Percentiles rank a stretch among this genome's conserved stretches.
phyloP scores from a whole-genome alignment of 1,140 invertebrate species.

The Pteromalus puparum region DNA sequence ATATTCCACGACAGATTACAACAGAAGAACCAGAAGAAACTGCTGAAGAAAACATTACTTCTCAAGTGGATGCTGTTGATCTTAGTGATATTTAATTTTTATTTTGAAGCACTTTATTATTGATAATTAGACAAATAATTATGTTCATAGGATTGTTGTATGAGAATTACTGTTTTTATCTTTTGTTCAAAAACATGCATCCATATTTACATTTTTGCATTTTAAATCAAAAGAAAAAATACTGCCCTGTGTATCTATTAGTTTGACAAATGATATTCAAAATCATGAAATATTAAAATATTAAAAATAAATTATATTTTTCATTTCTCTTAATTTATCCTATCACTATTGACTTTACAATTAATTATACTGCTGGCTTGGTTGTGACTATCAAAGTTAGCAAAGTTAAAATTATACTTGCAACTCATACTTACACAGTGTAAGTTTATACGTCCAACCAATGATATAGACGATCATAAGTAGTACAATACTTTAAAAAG shows the following conservation, averaged over 20 bases:
- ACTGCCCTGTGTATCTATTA: too few relatives aligned
- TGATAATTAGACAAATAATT: not conserved
- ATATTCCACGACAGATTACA: slow-evolving; percentile 75
- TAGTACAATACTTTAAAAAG: too few relatives aligned
- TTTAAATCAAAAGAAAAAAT: slow-evolving; percentile 15
- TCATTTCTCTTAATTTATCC: slow-evolving; percentile 14
- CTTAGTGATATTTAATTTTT: slow-evolving; percentile 66
- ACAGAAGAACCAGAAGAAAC: slow-evolving; percentile 56
- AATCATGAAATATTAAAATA: not conserved
- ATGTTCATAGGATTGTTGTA: not conserved
- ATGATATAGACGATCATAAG: too few relatives aligned
- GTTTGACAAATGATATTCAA: too few relatives aligned
- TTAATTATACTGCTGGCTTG: too few relatives aligned
- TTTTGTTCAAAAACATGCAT: too few relatives aligned
- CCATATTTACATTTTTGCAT: not conserved
- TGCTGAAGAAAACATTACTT: slow-evolving; percentile 63
- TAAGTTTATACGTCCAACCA: too few relatives aligned
- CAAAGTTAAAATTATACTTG: too few relatives aligned
- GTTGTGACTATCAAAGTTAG: too few relatives aligned
- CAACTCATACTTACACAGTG: too few relatives aligned
- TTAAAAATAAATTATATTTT: slow-evolving; percentile 43
- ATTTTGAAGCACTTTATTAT: not conserved
- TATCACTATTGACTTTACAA: too few relatives aligned
- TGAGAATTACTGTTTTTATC: not conserved
- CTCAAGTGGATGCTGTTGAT: slow-evolving; percentile 74